A percentile compares a stretch with the other conserved stretches of the same genome.
phyloP scores from a whole-genome alignment of 2,113 vertebrate species.

The Dendropsophus ebraccatus region DNA sequence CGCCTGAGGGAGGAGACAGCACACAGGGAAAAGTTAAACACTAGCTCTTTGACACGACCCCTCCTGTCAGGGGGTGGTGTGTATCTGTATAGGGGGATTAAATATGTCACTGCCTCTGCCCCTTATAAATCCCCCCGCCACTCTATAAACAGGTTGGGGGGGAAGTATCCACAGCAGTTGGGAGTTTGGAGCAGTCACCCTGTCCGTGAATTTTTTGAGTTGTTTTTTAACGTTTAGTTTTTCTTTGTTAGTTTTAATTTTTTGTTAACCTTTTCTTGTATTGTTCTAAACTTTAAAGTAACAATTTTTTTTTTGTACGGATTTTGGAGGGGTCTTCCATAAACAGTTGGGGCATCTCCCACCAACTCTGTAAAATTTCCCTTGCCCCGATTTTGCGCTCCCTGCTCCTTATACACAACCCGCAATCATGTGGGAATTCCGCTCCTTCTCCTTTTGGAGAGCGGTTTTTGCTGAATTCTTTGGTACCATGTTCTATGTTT shows the following conservation, averaged over 20 bases:
- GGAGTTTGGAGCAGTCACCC: constrained; percentile 55
- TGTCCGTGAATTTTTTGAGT: constrained; percentile 52
- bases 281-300: constrained; percentile 14
- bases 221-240: constrained; percentile 49
- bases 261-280: constrained; percentile 32
- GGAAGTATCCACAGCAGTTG: constrained; percentile 56
- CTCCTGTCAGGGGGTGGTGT: constrained; percentile 46
- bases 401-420: constrained; percentile 59
- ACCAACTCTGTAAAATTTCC: constrained; percentile 51
- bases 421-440: constrained; percentile 89
- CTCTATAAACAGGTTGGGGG: constrained; percentile 60
- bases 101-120: constrained; percentile 55
- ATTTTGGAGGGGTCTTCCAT: background rate
- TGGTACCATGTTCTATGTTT: constrained; percentile 91
- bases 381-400: constrained; percentile 48
- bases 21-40: constrained; percentile 43
- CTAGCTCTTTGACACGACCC: constrained; percentile 27
- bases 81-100: constrained; percentile 56
- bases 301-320: background rate
- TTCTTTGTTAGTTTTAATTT: constrained; percentile 35
- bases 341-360: constrained; percentile 48
- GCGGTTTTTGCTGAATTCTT: constrained; percentile 92
- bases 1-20: constrained; percentile 44
- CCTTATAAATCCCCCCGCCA: constrained; percentile 59
- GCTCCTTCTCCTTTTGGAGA: constrained; percentile 93